Evolutionary conservation across 2,888 invertebrate species (phyloP).

Genomic region (Metacarcinus magister): DNA sequence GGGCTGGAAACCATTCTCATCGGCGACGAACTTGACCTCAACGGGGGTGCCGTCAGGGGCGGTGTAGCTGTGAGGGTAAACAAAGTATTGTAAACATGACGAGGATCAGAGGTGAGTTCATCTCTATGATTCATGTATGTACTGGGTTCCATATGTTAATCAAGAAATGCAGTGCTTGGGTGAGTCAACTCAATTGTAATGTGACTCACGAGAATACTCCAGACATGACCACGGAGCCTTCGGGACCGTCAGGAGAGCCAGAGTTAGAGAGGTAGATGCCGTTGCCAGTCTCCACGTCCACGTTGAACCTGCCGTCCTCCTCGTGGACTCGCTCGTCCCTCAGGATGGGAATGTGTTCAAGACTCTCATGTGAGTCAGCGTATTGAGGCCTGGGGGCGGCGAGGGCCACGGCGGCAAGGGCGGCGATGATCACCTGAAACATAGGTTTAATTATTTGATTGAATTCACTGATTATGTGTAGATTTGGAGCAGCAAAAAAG

Average conservation of each 20-base stretch:
- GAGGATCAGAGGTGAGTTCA: not conserved
- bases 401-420: conserved; percentile 52
- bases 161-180: not conserved
- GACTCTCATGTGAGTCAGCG: not conserved
- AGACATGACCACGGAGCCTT: conserved; percentile 50
- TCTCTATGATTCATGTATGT: not conserved
- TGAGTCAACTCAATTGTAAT: not conserved
- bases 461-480: not conserved
- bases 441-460: not conserved
- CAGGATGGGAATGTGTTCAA: conserved; percentile 69
- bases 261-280: conserved; percentile 68
- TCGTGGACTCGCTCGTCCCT: conserved; percentile 74
- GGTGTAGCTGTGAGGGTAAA: conserved; percentile 70
- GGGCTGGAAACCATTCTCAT: conserved; percentile 78
- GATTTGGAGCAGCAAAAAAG: not conserved
- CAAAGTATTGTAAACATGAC: not conserved
- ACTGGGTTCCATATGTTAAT: not conserved
- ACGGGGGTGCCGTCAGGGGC: conserved; percentile 74
- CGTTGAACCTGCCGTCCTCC: conserved; percentile 76
- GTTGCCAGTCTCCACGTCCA: conserved; percentile 78
- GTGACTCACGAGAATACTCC: conserved; percentile 64
- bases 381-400: conserved; percentile 49
- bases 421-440: conserved; percentile 58
- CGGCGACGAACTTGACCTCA: conserved; percentile 72
- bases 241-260: conserved; percentile 62